These are phyloP conservation scores for Dinoponera quadriceps DNA, from an alignment of 1,140 invertebrate genomes.

Conservation along the genomic window DNA sequence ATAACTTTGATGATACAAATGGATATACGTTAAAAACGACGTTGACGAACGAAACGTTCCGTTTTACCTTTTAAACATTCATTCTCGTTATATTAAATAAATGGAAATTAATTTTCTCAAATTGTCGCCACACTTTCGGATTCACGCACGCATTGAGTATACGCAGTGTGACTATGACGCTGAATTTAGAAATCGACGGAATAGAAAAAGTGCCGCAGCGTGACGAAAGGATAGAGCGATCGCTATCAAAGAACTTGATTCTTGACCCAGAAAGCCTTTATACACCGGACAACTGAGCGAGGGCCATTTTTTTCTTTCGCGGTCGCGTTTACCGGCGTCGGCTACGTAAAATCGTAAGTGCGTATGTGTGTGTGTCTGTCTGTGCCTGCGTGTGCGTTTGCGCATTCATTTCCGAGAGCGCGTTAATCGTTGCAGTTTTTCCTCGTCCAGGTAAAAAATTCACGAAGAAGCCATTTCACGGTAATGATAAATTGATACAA, in stretches of 20 bases:
- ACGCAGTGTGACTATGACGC: neutral
- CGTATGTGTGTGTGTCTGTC: neutral
- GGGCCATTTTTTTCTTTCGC: constrained; percentile 81
- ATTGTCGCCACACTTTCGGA: neutral
- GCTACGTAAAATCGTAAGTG: constrained; percentile 6
- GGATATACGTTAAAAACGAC: too few species aligned
- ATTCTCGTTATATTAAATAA: neutral
- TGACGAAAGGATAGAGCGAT: constrained; percentile 55
- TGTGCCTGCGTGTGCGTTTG: too few species aligned
- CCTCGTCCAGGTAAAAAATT: constrained; percentile 38
- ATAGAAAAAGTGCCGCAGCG: constrained; percentile 3
- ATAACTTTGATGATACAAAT: too few species aligned
- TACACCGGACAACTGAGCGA: constrained; percentile 74
- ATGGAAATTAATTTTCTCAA: neutral
- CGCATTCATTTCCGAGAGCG: constrained; percentile 48
- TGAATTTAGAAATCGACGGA: constrained; percentile 36
- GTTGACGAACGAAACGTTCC: too few species aligned
- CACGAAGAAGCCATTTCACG: too few species aligned
- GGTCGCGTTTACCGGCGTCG: constrained; percentile 75
- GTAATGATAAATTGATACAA: too few species aligned
- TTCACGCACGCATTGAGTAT: neutral
- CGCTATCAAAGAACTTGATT: constrained; percentile 82
- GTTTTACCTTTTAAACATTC: neutral
- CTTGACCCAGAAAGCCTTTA: constrained; percentile 82
- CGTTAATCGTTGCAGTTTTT: constrained; percentile 61